Conservation (phyloP, 2,888 invertebrate genomes). For the Trissoscelio sp. region DNA sequence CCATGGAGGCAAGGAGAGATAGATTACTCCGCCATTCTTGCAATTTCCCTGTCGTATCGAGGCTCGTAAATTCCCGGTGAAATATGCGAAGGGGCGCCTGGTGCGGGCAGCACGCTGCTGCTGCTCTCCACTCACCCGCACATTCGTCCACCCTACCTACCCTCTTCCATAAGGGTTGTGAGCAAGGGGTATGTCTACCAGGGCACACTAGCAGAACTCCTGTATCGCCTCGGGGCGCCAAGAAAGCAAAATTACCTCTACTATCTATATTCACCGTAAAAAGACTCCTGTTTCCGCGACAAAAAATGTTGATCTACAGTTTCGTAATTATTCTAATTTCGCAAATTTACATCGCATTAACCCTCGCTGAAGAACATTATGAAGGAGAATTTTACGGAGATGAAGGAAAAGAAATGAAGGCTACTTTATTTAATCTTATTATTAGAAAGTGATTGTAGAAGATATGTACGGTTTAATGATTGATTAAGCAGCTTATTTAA, state of each 20-base stretch:
- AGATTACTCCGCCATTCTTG: conserved; percentile 96
- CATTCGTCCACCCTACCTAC: conserved; percentile 76
- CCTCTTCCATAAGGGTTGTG: conserved; percentile 76
- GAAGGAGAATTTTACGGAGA: too few species aligned
- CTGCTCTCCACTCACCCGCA: conserved; percentile 78
- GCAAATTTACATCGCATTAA: conserved; percentile 24
- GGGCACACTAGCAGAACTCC: conserved; percentile 71
- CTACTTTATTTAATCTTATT: too few species aligned
- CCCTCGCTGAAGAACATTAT: too few species aligned
- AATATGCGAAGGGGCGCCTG: conserved; percentile 88
- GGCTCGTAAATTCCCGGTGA: conserved; percentile 94
- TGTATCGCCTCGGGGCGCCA: conserved; percentile 69
- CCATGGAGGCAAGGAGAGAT: conserved; percentile 86
- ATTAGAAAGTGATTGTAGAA: too few species aligned
- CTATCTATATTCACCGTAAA: conserved; percentile 56
- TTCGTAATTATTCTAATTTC: conserved; percentile 56
- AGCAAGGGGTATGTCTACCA: conserved; percentile 80
- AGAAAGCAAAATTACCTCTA: conserved; percentile 63
- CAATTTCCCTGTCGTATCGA: conserved; percentile 97
- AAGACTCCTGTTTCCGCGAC: conserved; percentile 26
- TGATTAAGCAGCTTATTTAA: background rate
- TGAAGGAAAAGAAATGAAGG: too few species aligned
- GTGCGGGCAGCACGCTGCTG: conserved; percentile 83
- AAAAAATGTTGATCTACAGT: conserved; percentile 46
- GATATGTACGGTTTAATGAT: too few species aligned